Evolutionary conservation across 1,140 invertebrate species (phyloP).

Genomic region (Ephestia elutella): DNA sequence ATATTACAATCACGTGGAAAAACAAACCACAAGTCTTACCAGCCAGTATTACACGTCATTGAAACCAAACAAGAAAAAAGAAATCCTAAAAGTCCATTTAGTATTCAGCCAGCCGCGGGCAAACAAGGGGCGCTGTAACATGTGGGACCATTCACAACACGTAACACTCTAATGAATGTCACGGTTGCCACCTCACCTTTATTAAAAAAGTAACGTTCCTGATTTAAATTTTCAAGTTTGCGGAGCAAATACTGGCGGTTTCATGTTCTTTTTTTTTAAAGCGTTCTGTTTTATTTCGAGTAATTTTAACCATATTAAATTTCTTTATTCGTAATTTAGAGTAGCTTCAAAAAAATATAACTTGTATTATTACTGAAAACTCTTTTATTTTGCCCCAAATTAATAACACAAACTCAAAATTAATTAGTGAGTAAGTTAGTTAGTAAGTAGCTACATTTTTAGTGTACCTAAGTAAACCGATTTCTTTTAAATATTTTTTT

Average conservation of each 20-base stretch:
- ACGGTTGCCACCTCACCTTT: constrained; percentile 6
- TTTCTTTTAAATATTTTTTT: too few relatives aligned
- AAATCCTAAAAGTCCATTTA: constrained; percentile 4
- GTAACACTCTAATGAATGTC: constrained; percentile 11
- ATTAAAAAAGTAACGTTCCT: constrained; percentile 10
- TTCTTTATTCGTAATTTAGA: too few relatives aligned
- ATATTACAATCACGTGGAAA: background rate
- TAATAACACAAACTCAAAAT: too few relatives aligned
- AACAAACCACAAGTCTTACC: background rate
- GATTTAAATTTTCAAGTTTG: constrained; percentile 5
- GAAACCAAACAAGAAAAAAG: background rate
- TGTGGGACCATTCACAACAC: constrained; percentile 7
- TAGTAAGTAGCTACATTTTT: too few relatives aligned
- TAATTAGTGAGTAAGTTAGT: too few relatives aligned
- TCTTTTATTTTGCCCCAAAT: too few relatives aligned
- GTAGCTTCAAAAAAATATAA: too few relatives aligned
- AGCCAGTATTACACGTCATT: background rate
- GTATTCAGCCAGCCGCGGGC: constrained; percentile 1
- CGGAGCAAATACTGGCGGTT: background rate
- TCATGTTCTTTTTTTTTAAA: background rate
- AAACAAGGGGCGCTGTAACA: constrained; percentile 8
- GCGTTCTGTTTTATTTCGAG: too few relatives aligned
- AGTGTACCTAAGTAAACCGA: too few relatives aligned
- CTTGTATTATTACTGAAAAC: too few relatives aligned
- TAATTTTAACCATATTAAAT: background rate